Evolutionary conservation across 92 coral and sea anemone species (phyloP).

Genomic region (Phenganax subtilis): DNA sequence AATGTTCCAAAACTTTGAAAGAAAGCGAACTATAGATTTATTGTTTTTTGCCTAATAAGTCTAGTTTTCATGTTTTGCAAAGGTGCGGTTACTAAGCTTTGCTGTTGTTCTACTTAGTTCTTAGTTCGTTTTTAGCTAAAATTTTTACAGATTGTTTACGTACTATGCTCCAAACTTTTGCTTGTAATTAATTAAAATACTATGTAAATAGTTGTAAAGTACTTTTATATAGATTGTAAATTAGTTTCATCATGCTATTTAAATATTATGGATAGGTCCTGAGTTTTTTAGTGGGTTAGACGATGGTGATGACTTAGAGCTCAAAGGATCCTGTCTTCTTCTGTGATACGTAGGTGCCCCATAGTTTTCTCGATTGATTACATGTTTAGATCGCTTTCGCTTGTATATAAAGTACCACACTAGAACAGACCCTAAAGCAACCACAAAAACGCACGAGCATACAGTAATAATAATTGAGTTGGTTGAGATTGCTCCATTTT

Average conservation of each 20-base stretch:
- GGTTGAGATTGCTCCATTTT: neutral
- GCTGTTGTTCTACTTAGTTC: too few species aligned
- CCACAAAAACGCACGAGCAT: neutral
- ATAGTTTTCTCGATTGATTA: neutral
- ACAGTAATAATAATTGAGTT: neutral
- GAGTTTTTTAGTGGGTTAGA: neutral
- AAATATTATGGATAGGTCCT: neutral
- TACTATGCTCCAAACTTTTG: too few species aligned
- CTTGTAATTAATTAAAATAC: too few species aligned
- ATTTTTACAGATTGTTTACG: too few species aligned
- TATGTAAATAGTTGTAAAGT: too few species aligned
- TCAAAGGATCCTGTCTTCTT: neutral
- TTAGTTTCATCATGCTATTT: too few species aligned
- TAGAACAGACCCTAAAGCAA: neutral
- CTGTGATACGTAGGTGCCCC: slow-evolving; percentile 6
- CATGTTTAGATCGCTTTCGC: neutral
- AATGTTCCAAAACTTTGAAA: neutral
- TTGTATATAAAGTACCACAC: neutral
- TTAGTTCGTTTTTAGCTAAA: too few species aligned
- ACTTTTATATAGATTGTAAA: too few species aligned
- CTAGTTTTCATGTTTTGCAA: too few species aligned
- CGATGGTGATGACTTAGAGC: slow-evolving; percentile 11
- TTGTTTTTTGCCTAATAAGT: too few species aligned
- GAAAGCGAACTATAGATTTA: neutral
- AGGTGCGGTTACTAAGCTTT: too few species aligned